Percentiles rank a stretch among this genome's conserved stretches.
Conservation (phyloP, 92 coral and sea anemone genomes). For the Plumapathes pennacea region DNA sequence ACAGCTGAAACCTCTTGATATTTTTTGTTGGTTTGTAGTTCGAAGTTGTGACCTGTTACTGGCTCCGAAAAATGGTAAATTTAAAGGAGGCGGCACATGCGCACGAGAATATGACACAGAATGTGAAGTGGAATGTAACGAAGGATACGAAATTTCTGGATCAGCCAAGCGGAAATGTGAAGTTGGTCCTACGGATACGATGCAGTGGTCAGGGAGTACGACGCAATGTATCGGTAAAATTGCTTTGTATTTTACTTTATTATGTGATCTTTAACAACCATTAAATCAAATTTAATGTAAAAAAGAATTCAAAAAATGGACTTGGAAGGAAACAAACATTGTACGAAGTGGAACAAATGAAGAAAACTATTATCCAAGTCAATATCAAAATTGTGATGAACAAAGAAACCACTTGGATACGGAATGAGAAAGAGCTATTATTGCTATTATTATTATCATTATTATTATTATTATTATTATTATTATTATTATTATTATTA, state of each 20-base stretch:
- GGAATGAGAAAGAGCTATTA: background rate
- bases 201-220: constrained; percentile 66
- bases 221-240: constrained; percentile 62
- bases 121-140: constrained; percentile 65
- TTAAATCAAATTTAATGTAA: too few species aligned
- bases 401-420: background rate
- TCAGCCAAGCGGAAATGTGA: constrained; percentile 62
- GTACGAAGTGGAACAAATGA: too few species aligned
- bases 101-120: constrained; percentile 25
- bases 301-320: too few species aligned
- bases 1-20: too few species aligned
- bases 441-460: background rate
- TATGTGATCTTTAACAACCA: too few species aligned
- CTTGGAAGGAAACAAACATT: too few species aligned
- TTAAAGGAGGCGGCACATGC: constrained; percentile 41
- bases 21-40: too few species aligned
- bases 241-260: background rate
- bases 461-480: background rate
- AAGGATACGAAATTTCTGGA: constrained; percentile 66
- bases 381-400: background rate
- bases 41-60: constrained; percentile 55
- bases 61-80: constrained; percentile 57
- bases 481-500: background rate
- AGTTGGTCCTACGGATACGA: constrained; percentile 10
- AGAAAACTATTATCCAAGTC: background rate